Conservation (phyloP, 2,888 invertebrate genomes). For the Mythimna ferrago region DNA sequence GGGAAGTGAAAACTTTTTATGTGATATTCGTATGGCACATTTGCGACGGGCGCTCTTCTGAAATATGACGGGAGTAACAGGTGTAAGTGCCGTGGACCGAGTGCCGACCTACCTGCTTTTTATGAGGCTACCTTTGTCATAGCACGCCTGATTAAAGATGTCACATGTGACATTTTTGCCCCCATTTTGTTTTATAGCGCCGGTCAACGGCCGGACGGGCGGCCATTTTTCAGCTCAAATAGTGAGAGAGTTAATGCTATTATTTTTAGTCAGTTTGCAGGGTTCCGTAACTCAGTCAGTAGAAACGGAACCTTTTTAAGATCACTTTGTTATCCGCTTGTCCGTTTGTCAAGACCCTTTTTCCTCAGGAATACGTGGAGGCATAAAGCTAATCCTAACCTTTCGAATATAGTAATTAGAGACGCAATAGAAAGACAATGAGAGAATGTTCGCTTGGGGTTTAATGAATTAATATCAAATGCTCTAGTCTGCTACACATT, state of each 20-base stretch:
- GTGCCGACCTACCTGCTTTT: conserved; percentile 60
- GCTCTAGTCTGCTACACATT: too few relatives aligned
- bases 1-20: conserved; percentile 61
- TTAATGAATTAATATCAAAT: too few relatives aligned
- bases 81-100: conserved; percentile 68
- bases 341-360: too few relatives aligned
- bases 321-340: too few relatives aligned
- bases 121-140: conserved; percentile 64
- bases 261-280: background rate
- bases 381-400: too few relatives aligned
- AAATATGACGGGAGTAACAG: conserved; percentile 74
- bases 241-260: too few relatives aligned
- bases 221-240: conserved; percentile 9
- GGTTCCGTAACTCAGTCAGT: too few relatives aligned
- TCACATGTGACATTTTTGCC: conserved; percentile 45
- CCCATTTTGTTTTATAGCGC: conserved; percentile 41
- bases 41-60: conserved; percentile 58
- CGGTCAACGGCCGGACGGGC: background rate
- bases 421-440: too few relatives aligned
- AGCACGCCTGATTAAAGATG: conserved; percentile 60
- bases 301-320: too few relatives aligned
- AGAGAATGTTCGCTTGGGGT: too few relatives aligned
- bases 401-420: too few relatives aligned
- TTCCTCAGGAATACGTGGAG: too few relatives aligned
- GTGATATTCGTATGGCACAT: conserved; percentile 61